These are phyloP conservation scores for Stigmatopora argus DNA, from an alignment of 2,113 vertebrate species.

Conservation along the genomic window DNA sequence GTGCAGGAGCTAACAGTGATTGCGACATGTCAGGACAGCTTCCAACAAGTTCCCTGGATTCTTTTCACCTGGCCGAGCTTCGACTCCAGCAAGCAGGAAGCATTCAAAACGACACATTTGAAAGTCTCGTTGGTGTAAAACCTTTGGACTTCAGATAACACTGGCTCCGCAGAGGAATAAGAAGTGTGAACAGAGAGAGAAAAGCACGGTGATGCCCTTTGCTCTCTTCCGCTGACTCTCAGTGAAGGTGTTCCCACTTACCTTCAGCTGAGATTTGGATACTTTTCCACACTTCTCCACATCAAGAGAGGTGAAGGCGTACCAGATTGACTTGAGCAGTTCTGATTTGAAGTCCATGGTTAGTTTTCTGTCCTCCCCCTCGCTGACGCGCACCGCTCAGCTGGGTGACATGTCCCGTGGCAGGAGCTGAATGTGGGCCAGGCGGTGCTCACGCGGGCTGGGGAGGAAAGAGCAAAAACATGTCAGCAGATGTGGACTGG, in stretches of 20 bases:
- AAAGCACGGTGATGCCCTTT: neutral
- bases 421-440: constrained; percentile 33
- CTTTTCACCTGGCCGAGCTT: constrained; percentile 18
- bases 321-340: constrained; percentile 75
- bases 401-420: neutral
- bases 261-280: constrained; percentile 75
- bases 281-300: constrained; percentile 71
- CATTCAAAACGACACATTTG: neutral
- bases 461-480: constrained; percentile 24
- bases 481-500: constrained; percentile 26
- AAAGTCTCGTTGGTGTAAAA: neutral
- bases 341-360: constrained; percentile 69
- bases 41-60: constrained; percentile 54
- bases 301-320: constrained; percentile 74
- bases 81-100: neutral
- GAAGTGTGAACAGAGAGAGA: neutral
- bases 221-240: neutral
- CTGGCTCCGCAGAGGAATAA: neutral
- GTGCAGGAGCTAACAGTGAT: constrained; percentile 20
- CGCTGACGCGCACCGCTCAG: constrained; percentile 11
- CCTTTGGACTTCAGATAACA: neutral
- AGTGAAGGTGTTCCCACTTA: constrained; percentile 25
- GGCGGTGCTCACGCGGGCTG: constrained; percentile 24
- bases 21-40: constrained; percentile 59
- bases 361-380: neutral